phyloP scores from a whole-genome alignment of 2,113 vertebrate genomes.

The Clarias batrachus region DNA sequence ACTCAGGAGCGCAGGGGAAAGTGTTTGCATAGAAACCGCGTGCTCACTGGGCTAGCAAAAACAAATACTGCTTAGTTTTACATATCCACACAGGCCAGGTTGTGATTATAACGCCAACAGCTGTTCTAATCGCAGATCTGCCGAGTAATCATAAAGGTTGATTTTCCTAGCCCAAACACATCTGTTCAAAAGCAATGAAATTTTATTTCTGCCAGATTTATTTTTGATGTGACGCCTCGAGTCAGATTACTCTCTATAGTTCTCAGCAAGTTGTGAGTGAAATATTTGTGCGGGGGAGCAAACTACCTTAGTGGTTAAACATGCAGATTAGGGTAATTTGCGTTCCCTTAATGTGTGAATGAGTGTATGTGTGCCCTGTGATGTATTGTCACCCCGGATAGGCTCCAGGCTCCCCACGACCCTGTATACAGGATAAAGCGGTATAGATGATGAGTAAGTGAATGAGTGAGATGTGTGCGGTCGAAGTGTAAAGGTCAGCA shows the following conservation, averaged over 20 bases:
- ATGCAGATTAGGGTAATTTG: too few species aligned
- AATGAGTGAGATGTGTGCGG: neutral
- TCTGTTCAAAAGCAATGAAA: neutral
- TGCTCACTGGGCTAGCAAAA: neutral
- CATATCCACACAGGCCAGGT: slow-evolving; percentile 23
- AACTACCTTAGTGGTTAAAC: too few species aligned
- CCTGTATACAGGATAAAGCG: too few species aligned
- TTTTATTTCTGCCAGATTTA: neutral
- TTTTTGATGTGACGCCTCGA: neutral
- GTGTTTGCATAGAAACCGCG: neutral
- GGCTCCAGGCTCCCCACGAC: too few species aligned
- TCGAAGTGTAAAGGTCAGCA: slow-evolving; percentile 59
- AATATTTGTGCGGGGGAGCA: neutral
- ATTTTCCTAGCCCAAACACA: neutral
- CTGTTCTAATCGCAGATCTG: neutral
- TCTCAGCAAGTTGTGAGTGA: neutral
- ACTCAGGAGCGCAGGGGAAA: neutral
- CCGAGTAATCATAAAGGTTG: neutral
- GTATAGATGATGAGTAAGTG: too few species aligned
- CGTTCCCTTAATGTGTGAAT: too few species aligned
- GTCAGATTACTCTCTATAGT: neutral
- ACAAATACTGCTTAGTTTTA: slow-evolving; percentile 10
- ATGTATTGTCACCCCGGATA: too few species aligned
- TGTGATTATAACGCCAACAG: neutral
- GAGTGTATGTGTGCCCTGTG: too few species aligned